Conservation (phyloP, 2,888 invertebrate genomes). For the Noctuana brunneofusca region DNA sequence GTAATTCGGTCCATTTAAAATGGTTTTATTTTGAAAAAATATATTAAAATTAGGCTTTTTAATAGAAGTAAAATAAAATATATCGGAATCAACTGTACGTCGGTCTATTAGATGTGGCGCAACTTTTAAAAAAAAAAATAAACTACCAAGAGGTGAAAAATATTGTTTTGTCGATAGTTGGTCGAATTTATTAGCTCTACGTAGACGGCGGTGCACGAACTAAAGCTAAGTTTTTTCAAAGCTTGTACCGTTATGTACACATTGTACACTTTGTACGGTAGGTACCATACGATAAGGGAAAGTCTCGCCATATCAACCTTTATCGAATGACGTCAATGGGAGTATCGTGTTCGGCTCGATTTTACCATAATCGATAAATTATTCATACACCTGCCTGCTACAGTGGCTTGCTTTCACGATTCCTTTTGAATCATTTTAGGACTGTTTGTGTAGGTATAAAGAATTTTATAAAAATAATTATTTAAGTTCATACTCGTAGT, state of each 20-base stretch:
- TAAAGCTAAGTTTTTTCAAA: background rate
- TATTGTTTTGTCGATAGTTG: too few species aligned
- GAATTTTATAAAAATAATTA: too few species aligned
- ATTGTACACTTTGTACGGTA: background rate
- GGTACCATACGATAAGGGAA: conserved; percentile 21
- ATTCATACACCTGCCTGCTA: conserved; percentile 44
- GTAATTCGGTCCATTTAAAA: too few species aligned
- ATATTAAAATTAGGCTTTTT: too few species aligned
- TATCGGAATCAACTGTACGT: too few species aligned
- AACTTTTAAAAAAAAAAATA: too few species aligned
- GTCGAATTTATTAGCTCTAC: background rate
- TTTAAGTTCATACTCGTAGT: too few species aligned
- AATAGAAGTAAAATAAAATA: too few species aligned
- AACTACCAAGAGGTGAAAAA: too few species aligned
- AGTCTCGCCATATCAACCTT: conserved; percentile 41
- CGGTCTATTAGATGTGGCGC: too few species aligned
- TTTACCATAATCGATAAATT: conserved; percentile 57
- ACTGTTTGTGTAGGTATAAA: background rate
- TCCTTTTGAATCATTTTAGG: background rate
- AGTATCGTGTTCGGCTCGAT: conserved; percentile 41
- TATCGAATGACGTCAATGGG: conserved; percentile 42
- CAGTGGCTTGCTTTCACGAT: conserved; percentile 11
- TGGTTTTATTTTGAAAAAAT: too few species aligned
- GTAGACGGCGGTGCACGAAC: background rate
- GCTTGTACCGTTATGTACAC: background rate